Evolutionary conservation across 2,888 invertebrate species (phyloP).

Genomic region (Anthophora plumipes): DNA sequence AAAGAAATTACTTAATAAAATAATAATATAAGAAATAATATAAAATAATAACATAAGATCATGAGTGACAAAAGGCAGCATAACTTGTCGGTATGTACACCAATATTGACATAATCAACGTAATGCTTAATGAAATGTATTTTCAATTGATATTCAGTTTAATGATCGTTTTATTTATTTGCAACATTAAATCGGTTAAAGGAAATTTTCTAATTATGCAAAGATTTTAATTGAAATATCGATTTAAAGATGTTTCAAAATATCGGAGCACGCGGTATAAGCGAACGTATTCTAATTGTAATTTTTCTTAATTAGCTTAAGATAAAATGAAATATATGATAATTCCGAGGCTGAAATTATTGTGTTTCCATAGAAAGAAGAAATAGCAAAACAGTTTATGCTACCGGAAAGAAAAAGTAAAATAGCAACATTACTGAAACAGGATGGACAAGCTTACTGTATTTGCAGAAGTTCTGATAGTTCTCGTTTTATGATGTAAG

Average conservation of each 20-base stretch:
- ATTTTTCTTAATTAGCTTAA: background rate
- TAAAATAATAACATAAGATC: background rate
- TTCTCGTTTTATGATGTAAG: conserved; percentile 98
- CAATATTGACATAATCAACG: background rate
- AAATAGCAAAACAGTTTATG: conserved; percentile 95
- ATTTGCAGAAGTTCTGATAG: conserved; percentile 97
- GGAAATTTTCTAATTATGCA: background rate
- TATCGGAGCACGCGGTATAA: background rate
- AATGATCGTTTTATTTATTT: background rate
- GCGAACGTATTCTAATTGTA: background rate
- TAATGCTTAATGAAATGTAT: background rate
- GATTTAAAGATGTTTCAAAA: background rate
- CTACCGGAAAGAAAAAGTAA: conserved; percentile 95
- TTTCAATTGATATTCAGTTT: background rate
- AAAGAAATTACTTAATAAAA: background rate
- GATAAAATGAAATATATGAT: background rate
- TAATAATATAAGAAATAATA: no score
- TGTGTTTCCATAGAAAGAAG: conserved; percentile 88
- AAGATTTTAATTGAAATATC: background rate
- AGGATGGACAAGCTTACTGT: conserved; percentile 97
- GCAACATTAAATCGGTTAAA: background rate
- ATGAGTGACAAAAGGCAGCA: conserved; percentile 70
- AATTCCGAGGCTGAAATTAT: background rate
- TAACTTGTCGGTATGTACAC: conserved; percentile 63
- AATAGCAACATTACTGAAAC: conserved; percentile 93